Percentiles rank a stretch among this genome's conserved stretches.
Evolutionary conservation across 2,113 vertebrate genomes (phyloP).

Genomic region (Sinocyclocheilus maitianheensis): DNA sequence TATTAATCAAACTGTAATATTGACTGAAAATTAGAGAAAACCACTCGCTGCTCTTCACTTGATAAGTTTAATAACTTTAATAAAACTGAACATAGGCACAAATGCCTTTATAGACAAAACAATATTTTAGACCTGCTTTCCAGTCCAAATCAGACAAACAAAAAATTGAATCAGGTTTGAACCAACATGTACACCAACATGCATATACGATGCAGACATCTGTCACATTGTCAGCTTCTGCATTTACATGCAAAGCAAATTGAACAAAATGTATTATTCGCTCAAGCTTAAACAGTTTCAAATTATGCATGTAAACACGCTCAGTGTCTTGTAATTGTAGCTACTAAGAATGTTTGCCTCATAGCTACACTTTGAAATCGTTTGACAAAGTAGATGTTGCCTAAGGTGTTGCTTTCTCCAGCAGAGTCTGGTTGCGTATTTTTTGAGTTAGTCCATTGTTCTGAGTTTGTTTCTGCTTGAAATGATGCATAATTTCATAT

Average conservation of each 20-base stretch:
- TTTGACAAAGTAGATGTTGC: slow-evolving; percentile 12
- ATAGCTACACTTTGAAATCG: background rate
- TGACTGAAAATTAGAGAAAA: too few species aligned
- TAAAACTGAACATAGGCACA: too few species aligned
- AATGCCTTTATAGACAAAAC: too few species aligned
- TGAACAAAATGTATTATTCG: background rate
- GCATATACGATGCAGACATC: background rate
- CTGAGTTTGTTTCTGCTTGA: background rate
- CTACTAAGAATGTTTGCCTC: background rate
- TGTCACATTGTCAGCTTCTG: background rate
- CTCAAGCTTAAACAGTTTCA: background rate
- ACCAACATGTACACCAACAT: background rate
- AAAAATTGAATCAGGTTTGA: too few species aligned
- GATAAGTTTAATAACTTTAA: too few species aligned
- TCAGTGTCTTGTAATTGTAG: background rate
- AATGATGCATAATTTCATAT: slow-evolving; percentile 30
- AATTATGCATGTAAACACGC: background rate
- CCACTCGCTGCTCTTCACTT: too few species aligned
- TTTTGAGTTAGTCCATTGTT: background rate
- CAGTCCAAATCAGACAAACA: too few species aligned
- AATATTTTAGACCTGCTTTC: too few species aligned
- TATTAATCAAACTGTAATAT: too few species aligned
- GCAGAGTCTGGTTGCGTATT: background rate
- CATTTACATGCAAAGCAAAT: background rate
- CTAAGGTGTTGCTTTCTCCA: background rate